Evolutionary conservation across 1,140 invertebrate genomes (phyloP).

Genomic region (Trachymyrmex cornetzi): DNA sequence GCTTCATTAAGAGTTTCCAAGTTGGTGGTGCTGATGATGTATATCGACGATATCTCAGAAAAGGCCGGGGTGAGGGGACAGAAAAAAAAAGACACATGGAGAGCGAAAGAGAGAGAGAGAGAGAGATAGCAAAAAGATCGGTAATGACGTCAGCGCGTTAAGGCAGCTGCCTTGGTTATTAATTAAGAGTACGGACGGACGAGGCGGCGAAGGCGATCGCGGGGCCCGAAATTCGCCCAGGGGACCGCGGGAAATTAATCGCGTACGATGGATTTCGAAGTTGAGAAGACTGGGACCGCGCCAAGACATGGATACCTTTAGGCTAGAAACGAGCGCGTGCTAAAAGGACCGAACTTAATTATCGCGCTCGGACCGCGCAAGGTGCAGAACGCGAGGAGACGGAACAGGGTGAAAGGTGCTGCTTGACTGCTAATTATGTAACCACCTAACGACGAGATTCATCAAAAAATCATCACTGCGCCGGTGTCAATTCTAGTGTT

Average conservation of each 20-base stretch:
- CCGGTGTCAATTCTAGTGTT: constrained; percentile 12
- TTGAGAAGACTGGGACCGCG: constrained; percentile 67
- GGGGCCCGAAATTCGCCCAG: constrained; percentile 79
- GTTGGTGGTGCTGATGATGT: constrained; percentile 83
- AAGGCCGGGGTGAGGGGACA: constrained; percentile 54
- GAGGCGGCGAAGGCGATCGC: constrained; percentile 72
- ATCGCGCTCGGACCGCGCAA: constrained; percentile 58
- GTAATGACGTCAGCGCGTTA: constrained; percentile 83
- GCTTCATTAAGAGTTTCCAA: constrained; percentile 80
- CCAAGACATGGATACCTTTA: constrained; percentile 80
- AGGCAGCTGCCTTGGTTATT: constrained; percentile 84
- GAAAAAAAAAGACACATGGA: constrained; percentile 33
- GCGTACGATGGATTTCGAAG: constrained; percentile 80
- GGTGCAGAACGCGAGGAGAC: constrained; percentile 19
- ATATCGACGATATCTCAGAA: constrained; percentile 82
- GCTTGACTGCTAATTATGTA: constrained; percentile 74
- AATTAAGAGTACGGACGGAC: constrained; percentile 83
- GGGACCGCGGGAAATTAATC: constrained; percentile 82
- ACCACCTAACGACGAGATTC: constrained; percentile 78
- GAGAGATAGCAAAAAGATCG: constrained; percentile 76
- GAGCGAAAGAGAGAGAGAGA: not conserved
- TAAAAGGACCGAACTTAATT: constrained; percentile 78
- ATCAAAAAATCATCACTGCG: constrained; percentile 80
- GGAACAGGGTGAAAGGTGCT: constrained; percentile 25
- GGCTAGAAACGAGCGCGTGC: constrained; percentile 75